These are phyloP conservation scores for Brotula barbata DNA, from an alignment of 2,797 vertebrate genomes.

Conservation along the genomic window DNA sequence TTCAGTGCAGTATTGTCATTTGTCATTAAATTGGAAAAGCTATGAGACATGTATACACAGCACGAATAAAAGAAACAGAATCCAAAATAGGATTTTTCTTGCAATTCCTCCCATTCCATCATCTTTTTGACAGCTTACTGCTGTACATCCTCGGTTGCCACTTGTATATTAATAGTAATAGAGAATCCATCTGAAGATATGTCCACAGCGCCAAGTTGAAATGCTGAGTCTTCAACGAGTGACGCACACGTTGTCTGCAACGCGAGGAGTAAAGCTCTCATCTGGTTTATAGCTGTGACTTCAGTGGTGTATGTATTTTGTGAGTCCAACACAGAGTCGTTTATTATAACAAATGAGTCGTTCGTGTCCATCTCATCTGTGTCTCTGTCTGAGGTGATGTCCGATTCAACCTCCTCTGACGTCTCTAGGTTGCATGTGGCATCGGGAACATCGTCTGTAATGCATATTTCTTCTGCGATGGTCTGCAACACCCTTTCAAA, in stretches of 20 bases:
- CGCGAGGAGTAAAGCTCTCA: conserved; percentile 12
- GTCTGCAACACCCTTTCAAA: not conserved
- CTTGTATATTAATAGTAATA: conserved; percentile 42
- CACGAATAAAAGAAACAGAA: not conserved
- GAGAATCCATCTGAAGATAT: conserved; percentile 12
- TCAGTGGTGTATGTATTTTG: not conserved
- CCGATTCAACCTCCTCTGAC: not conserved
- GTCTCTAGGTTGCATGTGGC: not conserved
- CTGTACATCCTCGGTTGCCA: conserved; percentile 21
- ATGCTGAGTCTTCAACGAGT: conserved; percentile 39
- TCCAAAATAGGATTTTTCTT: no score
- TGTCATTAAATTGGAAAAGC: conserved; percentile 45
- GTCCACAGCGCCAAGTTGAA: conserved; percentile 11
- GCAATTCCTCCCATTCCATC: no score
- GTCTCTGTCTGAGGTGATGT: not conserved
- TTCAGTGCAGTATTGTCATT: not conserved
- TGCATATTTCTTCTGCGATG: conserved; percentile 9
- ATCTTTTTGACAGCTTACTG: conserved; percentile 1
- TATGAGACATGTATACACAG: no score
- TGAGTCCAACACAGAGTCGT: not conserved
- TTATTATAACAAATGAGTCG: not conserved
- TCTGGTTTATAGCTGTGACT: not conserved
- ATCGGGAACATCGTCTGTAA: not conserved
- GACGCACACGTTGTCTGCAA: conserved; percentile 43
- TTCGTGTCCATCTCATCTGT: conserved; percentile 5